Evolutionary conservation across 2,113 vertebrate species (phyloP), one percentile per base, ranked within the genome.

Genomic region (Otus sunia): DNA sequence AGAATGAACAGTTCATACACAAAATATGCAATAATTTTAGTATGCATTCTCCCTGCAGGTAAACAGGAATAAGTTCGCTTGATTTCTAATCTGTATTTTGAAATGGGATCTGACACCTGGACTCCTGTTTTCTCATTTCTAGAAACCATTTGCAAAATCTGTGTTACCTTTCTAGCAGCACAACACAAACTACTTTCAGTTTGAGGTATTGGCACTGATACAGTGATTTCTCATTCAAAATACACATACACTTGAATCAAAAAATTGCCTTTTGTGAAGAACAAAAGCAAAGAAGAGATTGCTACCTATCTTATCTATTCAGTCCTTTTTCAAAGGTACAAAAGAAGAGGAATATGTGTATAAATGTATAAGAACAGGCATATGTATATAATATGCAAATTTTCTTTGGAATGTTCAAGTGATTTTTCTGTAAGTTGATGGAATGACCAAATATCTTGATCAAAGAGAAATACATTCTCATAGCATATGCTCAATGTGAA

Each of bases 341-440:
- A 53, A 23, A 68, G 11, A 41, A 68, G 17, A 50, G 6, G 5
- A 3, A 19, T 34, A 55, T 7, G 3, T 19, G 2, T 1, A 4
- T 52, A 55, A 10, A 26, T 0, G 0, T 55, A 22, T 15, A 4
- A 71, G 49, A 47, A 59, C 11, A 55, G 2, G 3, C 3, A 37
- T 43, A 66, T 14, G 20, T 64, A 52, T 52, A 71, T 12, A n/a
- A 75, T n/a, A 59, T 59, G 13, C 9, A 67, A 13, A 34, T 58
- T 37, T 66, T 27, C 13, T 32, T 86, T 30, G 32, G 20, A 67
- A 80, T 84, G 63, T 29, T 47, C 32, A 83, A 53, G 18, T 2
- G 72, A 53, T 34, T 84, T 67, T 15, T 63, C 18, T 45, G 4
- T 62, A 43, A 90, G 39, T 5, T 45, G 14, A 10, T 55, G 15